Evolutionary conservation across 2,113 vertebrate species (phyloP).

Genomic region (Accipiter virgatus): DNA sequence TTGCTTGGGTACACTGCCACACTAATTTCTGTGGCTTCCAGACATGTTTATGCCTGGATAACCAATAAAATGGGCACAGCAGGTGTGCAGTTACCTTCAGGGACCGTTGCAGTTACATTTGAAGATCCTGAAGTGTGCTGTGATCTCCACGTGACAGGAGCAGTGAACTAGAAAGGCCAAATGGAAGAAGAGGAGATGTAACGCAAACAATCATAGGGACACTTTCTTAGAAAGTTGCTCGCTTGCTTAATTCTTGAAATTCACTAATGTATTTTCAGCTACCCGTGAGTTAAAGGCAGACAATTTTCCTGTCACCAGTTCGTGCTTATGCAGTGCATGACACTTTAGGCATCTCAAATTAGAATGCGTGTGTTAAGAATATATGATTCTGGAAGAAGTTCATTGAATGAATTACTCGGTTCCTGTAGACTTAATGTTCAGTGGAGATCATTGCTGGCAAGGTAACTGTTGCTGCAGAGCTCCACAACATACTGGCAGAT

Average conservation of each 20-base stretch:
- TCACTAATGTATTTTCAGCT: neutral
- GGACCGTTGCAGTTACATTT: neutral
- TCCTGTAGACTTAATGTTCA: conserved; percentile 13
- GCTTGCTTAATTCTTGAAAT: neutral
- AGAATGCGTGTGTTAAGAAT: neutral
- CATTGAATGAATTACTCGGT: neutral
- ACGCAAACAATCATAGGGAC: neutral
- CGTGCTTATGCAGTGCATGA: neutral
- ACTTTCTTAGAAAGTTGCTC: neutral
- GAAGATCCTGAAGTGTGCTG: neutral
- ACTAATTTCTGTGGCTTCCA: neutral
- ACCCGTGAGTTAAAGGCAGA: neutral
- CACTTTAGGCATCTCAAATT: neutral
- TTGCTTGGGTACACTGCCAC: neutral
- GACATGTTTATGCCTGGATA: neutral
- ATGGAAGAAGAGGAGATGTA: neutral
- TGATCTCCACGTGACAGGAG: neutral
- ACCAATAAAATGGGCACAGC: neutral
- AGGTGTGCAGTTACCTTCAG: neutral
- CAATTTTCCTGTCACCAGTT: neutral
- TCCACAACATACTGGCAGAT: neutral
- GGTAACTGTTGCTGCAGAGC: neutral
- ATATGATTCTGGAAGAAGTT: neutral
- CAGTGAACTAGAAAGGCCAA: neutral
- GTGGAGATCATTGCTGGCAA: neutral